phyloP scores from a whole-genome alignment of 2,797 vertebrate species.

The Selene dorsalis region DNA sequence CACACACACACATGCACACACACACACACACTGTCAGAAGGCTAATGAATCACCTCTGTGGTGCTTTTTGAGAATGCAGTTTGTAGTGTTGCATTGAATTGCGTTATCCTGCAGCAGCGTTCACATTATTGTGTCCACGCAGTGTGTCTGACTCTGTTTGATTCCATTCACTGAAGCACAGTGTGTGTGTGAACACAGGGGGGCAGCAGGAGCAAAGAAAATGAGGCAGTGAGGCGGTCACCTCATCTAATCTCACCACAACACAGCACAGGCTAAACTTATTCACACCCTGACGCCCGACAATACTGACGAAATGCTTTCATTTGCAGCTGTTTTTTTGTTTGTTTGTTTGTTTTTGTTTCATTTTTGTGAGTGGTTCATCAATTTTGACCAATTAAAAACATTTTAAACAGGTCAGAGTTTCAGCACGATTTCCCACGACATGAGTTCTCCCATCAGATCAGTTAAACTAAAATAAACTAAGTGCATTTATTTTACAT shows the following conservation, averaged over 20 bases:
- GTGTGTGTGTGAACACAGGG: slow-evolving; percentile 22
- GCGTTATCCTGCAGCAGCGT: not conserved
- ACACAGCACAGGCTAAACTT: not conserved
- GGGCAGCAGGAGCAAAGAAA: slow-evolving; percentile 24
- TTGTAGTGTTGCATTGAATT: not conserved
- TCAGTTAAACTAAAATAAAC: too few relatives aligned
- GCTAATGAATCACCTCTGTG: not conserved
- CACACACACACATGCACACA: too few relatives aligned
- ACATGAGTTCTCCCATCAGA: too few relatives aligned
- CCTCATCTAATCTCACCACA: not conserved
- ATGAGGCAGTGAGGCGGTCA: not conserved
- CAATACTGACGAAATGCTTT: not conserved
- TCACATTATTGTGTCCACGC: slow-evolving; percentile 5
- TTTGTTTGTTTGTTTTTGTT: not conserved
- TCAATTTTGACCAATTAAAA: not conserved
- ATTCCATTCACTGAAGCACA: not conserved
- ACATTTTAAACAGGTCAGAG: not conserved
- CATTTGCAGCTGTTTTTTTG: not conserved
- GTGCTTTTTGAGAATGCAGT: not conserved
- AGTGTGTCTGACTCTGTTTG: not conserved
- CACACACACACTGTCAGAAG: too few relatives aligned
- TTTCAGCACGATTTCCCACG: too few relatives aligned
- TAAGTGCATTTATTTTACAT: too few relatives aligned
- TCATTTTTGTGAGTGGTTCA: not conserved
- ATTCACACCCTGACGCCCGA: not conserved